Base-by-base conservation (phyloP, 2,888 invertebrate species). In the Strigamia transsilvanica region DNA sequence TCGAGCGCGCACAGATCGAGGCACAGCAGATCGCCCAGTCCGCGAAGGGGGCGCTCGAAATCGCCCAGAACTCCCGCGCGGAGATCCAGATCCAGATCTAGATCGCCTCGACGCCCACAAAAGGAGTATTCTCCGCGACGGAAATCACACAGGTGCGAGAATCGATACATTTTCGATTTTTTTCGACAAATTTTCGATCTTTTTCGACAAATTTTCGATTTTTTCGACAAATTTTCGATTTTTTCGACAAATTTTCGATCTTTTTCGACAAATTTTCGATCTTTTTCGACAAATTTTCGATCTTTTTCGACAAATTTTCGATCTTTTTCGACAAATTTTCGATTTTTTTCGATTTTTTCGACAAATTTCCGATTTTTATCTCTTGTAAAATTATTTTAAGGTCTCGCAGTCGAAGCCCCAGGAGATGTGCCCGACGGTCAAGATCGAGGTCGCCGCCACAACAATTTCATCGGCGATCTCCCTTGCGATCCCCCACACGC, bases 331-430 rank as follows among this genome's bases (percentile, higher is more conserved):
- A n/a, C n/a, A n/a, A n/a, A n/a, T n/a, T n/a, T n/a, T n/a, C n/a
- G n/a, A n/a, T n/a, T n/a, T n/a, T n/a, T n/a, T n/a, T n/a, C n/a
- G n/a, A n/a, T n/a, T n/a, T n/a, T n/a, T n/a, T n/a, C n/a, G n/a
- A n/a, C n/a, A n/a, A n/a, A n/a, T n/a, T n/a, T n/a, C n/a, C n/a
- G n/a, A n/a, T n/a, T n/a, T n/a, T n/a, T n/a, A n/a, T n/a, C n/a
- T n/a, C n/a, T n/a, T n/a, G 3, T 2, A 27, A 27, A 27, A 27
- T 15, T 73, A n/a, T 32, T 73, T 34, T 23, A 27, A 84, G 84
- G 38, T 85, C 84, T 46, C 83, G 83, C 42, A 85, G 84, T 81
- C 83, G 85, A n/a, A 85, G 85, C 81, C 85, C 85, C 1, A 84
- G 84, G 13, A 23, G 73, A 81, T 51, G 84, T 10, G 79, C 83